A percentile compares a stretch with the other conserved stretches of the same genome.
Evolutionary conservation across 2,113 vertebrate genomes (phyloP).

Genomic region (Hippocampus abdominalis): DNA sequence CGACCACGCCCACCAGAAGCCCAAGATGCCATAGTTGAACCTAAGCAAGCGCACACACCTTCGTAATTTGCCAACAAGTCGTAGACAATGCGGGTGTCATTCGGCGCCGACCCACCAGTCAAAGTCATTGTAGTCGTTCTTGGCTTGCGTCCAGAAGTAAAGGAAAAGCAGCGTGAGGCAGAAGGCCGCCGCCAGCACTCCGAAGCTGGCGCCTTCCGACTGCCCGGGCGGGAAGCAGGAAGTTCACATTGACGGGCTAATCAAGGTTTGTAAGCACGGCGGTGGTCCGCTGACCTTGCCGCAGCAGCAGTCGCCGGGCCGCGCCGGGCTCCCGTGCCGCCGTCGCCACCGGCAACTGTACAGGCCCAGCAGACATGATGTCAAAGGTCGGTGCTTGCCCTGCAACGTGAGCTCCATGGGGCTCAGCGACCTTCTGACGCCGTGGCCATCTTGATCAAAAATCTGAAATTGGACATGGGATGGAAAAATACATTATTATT

Average conservation of each 20-base stretch:
- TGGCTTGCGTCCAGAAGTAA: slow-evolving; percentile 82
- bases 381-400: slow-evolving; percentile 70
- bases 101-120: slow-evolving; percentile 79
- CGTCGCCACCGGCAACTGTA: slow-evolving; percentile 82
- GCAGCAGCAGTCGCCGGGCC: slow-evolving; percentile 79
- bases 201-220: slow-evolving; percentile 71
- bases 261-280: neutral
- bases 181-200: slow-evolving; percentile 72
- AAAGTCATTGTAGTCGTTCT: slow-evolving; percentile 89
- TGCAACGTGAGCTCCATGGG: slow-evolving; percentile 66
- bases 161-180: slow-evolving; percentile 78
- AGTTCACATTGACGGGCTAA: too few relatives aligned
- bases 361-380: slow-evolving; percentile 76
- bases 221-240: slow-evolving; percentile 31
- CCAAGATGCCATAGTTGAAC: slow-evolving; percentile 76
- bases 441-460: slow-evolving; percentile 12
- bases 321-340: slow-evolving; percentile 54
- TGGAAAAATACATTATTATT: too few relatives aligned
- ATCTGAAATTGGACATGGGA: neutral
- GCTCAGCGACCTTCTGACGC: slow-evolving; percentile 22
- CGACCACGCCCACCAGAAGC: slow-evolving; percentile 87
- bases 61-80: neutral
- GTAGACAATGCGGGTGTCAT: neutral
- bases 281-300: slow-evolving; percentile 56
- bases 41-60: slow-evolving; percentile 42